phyloP scores from a whole-genome alignment of 2,888 invertebrate species.

The Oxyteleia sp. region DNA sequence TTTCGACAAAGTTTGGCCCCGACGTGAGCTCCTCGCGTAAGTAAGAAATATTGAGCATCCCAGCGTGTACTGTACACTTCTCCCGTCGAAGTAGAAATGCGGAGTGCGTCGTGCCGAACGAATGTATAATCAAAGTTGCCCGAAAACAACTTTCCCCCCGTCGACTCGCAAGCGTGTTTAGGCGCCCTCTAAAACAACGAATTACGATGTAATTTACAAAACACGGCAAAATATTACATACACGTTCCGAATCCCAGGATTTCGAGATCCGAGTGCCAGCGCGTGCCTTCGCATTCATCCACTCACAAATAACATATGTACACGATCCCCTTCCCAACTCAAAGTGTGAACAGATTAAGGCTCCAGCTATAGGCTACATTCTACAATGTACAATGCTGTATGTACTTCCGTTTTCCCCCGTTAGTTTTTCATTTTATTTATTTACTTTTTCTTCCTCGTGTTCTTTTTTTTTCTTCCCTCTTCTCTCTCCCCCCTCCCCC shows the following conservation, averaged over 20 bases:
- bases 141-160: slow-evolving; percentile 5
- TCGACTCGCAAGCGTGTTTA: slow-evolving; percentile 69
- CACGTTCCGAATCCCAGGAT: slow-evolving; percentile 82
- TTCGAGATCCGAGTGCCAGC: slow-evolving; percentile 82
- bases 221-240: slow-evolving; percentile 82
- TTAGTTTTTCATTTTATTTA: slow-evolving; percentile 63
- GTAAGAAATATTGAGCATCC: slow-evolving; percentile 20
- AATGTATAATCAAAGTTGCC: slow-evolving; percentile 57
- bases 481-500: neutral
- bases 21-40: neutral
- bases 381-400: slow-evolving; percentile 87
- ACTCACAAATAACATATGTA: slow-evolving; percentile 87
- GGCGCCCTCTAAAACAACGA: slow-evolving; percentile 46
- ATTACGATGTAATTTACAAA: slow-evolving; percentile 84
- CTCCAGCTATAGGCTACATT: slow-evolving; percentile 87
- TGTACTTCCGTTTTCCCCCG: slow-evolving; percentile 83
- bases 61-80: slow-evolving; percentile 3
- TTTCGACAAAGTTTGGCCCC: neutral
- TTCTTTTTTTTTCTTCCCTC: slow-evolving; percentile 38
- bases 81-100: neutral
- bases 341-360: slow-evolving; percentile 87
- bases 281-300: slow-evolving; percentile 84
- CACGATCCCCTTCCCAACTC: slow-evolving; percentile 85
- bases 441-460: slow-evolving; percentile 71
- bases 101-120: slow-evolving; percentile 8